Percentiles rank a stretch among this genome's conserved stretches.
Evolutionary conservation across 2,888 invertebrate genomes (phyloP).

Genomic region (Acutogordius australiensis): DNA sequence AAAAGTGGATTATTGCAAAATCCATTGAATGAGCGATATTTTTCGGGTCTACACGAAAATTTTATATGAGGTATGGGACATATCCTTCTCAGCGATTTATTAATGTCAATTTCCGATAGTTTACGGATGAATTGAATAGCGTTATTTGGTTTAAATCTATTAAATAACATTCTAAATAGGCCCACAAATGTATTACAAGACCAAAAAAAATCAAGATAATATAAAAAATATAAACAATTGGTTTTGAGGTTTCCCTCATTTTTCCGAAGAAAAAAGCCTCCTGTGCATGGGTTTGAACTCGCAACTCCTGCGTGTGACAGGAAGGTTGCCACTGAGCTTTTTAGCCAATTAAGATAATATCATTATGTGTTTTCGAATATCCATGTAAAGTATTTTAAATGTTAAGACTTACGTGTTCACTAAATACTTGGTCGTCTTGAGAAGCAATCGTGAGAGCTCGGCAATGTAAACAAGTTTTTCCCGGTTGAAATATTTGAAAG

Average conservation of each 20-base stretch:
- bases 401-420: too few species aligned
- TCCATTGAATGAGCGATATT: constrained; percentile 19
- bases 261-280: too few species aligned
- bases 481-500: background rate
- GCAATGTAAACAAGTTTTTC: background rate
- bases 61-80: constrained; percentile 19
- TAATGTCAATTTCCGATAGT: background rate
- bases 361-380: too few species aligned
- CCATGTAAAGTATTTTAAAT: too few species aligned
- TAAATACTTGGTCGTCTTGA: background rate
- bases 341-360: too few species aligned
- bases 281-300: too few species aligned
- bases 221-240: too few species aligned
- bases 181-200: too few species aligned
- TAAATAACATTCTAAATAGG: background rate
- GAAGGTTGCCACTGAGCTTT: too few species aligned
- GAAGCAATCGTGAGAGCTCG: background rate
- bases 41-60: constrained; percentile 20
- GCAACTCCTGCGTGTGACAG: too few species aligned
- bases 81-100: constrained; percentile 15
- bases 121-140: background rate
- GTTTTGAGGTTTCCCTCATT: too few species aligned
- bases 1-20: constrained; percentile 21
- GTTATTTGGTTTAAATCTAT: background rate
- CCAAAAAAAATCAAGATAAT: too few species aligned